These are phyloP conservation scores for Phylloscopus whistleri DNA, from an alignment of 2,113 vertebrate genomes.

Conservation along the genomic window DNA sequence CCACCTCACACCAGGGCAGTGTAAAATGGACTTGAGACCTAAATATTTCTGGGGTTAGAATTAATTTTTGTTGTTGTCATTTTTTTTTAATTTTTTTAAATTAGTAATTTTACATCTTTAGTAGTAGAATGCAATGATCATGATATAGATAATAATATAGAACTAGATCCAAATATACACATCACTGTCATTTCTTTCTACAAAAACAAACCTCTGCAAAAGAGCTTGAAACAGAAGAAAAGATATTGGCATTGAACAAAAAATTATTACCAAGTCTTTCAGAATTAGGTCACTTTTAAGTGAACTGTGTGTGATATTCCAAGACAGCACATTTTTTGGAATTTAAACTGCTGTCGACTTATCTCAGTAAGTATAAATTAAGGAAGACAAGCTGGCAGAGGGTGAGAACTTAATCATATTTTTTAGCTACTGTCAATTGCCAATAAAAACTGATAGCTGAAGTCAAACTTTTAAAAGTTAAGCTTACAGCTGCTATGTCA, in stretches of 20 bases:
- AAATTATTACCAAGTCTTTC: not conserved
- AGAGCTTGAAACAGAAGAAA: not conserved
- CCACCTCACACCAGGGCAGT: not conserved
- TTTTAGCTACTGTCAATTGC: constrained; percentile 40
- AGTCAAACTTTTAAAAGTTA: constrained; percentile 43
- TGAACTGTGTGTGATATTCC: not conserved
- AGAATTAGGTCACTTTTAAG: constrained; percentile 40
- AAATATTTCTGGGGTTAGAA: not conserved
- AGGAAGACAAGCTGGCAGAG: constrained; percentile 32
- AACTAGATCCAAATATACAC: not conserved
- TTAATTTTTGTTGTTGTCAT: not conserved
- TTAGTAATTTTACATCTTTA: not conserved
- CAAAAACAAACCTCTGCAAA: not conserved
- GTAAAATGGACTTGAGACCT: not conserved
- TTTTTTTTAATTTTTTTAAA: not conserved
- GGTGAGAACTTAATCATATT: constrained; percentile 37
- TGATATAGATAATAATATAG: not conserved
- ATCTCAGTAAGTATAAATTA: constrained; percentile 46
- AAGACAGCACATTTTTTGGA: not conserved
- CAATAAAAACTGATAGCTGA: constrained; percentile 28
- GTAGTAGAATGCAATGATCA: not conserved
- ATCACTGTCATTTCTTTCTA: not conserved
- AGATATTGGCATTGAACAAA: not conserved
- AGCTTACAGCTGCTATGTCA: not conserved
- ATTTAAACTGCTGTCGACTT: constrained; percentile 22